Evolutionary conservation across 2,797 vertebrate species (phyloP), one percentile per base, ranked within the genome.

Genomic region (Distichodus sexfasciatus): DNA sequence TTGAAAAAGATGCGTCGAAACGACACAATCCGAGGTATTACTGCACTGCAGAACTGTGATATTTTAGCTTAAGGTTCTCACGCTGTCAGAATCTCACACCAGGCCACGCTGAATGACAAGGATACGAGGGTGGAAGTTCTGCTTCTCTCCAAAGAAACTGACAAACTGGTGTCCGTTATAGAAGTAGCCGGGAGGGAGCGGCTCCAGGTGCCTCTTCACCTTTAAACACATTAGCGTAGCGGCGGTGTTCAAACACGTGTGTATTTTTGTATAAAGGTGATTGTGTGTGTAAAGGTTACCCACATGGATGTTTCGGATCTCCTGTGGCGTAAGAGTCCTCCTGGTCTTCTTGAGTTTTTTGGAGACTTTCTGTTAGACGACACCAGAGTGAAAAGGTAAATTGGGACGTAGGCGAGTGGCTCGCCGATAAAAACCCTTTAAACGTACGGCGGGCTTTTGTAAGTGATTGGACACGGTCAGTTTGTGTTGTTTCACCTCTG

Each of bases 121-220:
- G 96, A 99, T 98, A 99, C 96, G 35, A 10, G 97, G 97, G 77
- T 98, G 97, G 80, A 93, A 88, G 87, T 85, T 91, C 66, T 87
- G 92, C 81, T 96, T 99, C 53, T 94, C 94, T 70, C 96, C 96
- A 85, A 96, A 98, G 80, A 96, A 96, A 83, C 94, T 94, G 28
- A 98, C 89, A 76, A 92, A 99, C 44, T 95, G 95, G 36, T 89
- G 91, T 24, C 97, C 95, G 0, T 97, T 97, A 87, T 96, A 98
- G 86, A 95, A 98, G 84, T 93, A 97, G 61, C 96, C 96, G 15
- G 91, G 85, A 65, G 95, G 96, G 0, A 98, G 90, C 0, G 94
- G 94, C 40, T 99, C 95, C 85, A 98, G 83, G 79, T 95, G 95
- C 33, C 92, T 90, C 74, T 88, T 92, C 65, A 90, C 79, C 97